Percentiles rank a stretch among this genome's conserved stretches.
Evolutionary conservation across 1,140 invertebrate genomes (phyloP).

Genomic region (Anastrepha ludens): DNA sequence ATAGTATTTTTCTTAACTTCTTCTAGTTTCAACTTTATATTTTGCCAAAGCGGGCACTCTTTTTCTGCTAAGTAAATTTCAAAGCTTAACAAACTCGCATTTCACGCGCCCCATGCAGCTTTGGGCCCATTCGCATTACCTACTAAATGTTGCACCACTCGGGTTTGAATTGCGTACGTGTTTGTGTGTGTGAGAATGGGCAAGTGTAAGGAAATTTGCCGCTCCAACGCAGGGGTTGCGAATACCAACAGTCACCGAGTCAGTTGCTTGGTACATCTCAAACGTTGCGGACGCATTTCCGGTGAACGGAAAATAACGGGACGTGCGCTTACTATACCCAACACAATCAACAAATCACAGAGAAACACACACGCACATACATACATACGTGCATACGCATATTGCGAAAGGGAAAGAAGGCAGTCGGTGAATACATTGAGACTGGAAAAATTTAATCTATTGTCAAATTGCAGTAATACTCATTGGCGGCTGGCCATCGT

Average conservation of each 20-base stretch:
- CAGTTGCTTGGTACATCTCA: conserved; percentile 45
- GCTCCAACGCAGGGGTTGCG: conserved; percentile 36
- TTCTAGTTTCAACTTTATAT: no score
- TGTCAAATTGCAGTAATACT: not conserved
- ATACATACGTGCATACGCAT: not conserved
- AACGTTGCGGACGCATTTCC: conserved; percentile 50
- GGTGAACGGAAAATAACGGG: conserved; percentile 39
- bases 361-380: not conserved
- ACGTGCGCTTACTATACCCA: not conserved
- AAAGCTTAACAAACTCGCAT: no score
- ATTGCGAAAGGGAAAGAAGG: not conserved
- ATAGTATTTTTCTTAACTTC: no score
- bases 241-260: conserved; percentile 17
- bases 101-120: not conserved
- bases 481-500: conserved; percentile 12
- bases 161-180: not conserved
- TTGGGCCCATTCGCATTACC: not conserved
- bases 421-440: not conserved
- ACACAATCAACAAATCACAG: not conserved
- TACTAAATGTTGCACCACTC: not conserved
- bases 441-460: conserved; percentile 19
- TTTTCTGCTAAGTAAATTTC: no score
- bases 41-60: no score
- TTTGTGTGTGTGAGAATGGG: not conserved
- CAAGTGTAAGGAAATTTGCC: conserved; percentile 37